Percentiles rank a stretch among this genome's conserved stretches.
Evolutionary conservation across 2,113 vertebrate species (phyloP).

Genomic region (Platycercus adscitus): DNA sequence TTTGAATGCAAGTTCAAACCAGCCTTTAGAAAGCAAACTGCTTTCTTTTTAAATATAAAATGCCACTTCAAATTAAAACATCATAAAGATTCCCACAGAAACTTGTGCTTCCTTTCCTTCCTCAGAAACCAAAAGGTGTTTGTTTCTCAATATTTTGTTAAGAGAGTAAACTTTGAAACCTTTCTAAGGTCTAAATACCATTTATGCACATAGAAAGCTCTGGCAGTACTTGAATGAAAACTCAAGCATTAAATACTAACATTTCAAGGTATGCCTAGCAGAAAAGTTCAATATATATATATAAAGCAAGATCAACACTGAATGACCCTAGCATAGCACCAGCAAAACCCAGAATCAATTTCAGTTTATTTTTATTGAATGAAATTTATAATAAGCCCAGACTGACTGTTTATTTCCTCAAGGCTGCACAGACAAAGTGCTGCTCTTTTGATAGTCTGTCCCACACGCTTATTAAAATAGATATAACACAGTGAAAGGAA

Average conservation of each 20-base stretch:
- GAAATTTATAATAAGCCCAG: not conserved
- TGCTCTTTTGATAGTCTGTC: not conserved
- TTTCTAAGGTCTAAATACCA: not conserved
- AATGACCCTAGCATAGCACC: not conserved
- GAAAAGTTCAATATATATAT: not conserved
- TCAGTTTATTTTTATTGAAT: slow-evolving; percentile 11
- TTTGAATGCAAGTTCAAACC: not conserved
- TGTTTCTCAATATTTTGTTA: not conserved
- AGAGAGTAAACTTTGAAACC: not conserved
- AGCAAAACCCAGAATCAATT: not conserved
- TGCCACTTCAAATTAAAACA: not conserved
- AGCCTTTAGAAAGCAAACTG: not conserved
- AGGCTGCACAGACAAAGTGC: not conserved
- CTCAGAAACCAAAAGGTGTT: not conserved
- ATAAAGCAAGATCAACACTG: not conserved
- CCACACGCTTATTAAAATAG: slow-evolving; percentile 30
- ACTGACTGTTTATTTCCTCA: slow-evolving; percentile 15
- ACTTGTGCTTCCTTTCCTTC: not conserved
- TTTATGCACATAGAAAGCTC: not conserved
- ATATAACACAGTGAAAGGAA: slow-evolving; percentile 18
- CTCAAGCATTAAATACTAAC: slow-evolving; percentile 3
- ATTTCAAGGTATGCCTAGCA: not conserved
- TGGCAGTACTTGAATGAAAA: not conserved
- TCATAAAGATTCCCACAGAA: not conserved
- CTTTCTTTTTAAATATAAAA: not conserved